Evolutionary conservation across 2,888 invertebrate genomes (phyloP), one percentile per base, ranked within the genome.

Genomic region (Yponomeuta cagnagella): DNA sequence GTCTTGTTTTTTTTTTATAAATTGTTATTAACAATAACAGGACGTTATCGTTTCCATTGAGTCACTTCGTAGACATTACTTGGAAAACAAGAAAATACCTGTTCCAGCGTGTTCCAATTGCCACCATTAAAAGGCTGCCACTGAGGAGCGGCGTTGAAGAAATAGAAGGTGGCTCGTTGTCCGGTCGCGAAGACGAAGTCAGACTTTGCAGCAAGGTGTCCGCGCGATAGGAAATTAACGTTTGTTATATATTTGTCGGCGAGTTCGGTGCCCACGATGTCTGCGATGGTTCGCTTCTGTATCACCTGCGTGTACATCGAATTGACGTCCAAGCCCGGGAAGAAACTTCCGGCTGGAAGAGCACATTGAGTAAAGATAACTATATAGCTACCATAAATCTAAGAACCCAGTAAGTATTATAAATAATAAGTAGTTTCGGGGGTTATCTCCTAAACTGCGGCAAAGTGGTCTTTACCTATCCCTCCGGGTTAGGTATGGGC

Each of bases 91-190:
- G 43, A 43, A 43, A 3, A 43, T 43, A 87, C 88, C 75, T 82
- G 84, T 77, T 94, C 94, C n/a, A 94, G 79, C 71, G 77, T 82
- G 80, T 91, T 89, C 94, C 94, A 94, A 79, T 94, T 94, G n/a
- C 93, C 93, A 72, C 83, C 92, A 74, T 94, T 94, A 77, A 94
- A 93, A 0, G 88, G 88, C 72, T 94, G 94, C 95, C 95, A 95
- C 75, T 95, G 95, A 1, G 95, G 95, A 1, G 94, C 94, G 1
- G 92, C 92, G 77, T 95, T 95, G 70, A 95, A 84, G 77, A 93
- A 95, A 80, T 94, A 94, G 82, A 95, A 95, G 0, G 94, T 93
- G 0, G 94, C 81, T 0, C 89, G 84, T 76, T 95, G 94, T 64
- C 93, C 93, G 10, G 92, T 83, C 0, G 93, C 94, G 75, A 91